Evolutionary conservation across 92 coral and sea anemone species (phyloP).

Genomic region (Palythoa heliodiscus): DNA sequence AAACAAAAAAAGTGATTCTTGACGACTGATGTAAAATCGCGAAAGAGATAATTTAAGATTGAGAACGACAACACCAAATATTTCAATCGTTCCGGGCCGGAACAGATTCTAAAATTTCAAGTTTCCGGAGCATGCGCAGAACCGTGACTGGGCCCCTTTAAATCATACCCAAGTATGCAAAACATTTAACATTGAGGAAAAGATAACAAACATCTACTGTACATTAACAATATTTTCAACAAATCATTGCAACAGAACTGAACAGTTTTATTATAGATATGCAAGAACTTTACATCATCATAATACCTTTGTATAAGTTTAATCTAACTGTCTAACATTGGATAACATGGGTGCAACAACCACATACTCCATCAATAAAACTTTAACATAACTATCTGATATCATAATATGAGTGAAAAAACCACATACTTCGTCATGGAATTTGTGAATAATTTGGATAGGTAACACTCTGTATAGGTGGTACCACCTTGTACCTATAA

Average conservation of each 20-base stretch:
- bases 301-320: constrained; percentile 14
- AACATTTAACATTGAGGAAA: constrained; percentile 16
- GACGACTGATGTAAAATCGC: no score
- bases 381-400: constrained; percentile 29
- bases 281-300: constrained; percentile 27
- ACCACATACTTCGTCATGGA: constrained; percentile 16
- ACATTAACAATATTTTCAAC: constrained; percentile 8
- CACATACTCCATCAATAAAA: constrained; percentile 28
- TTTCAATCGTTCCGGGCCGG: no score
- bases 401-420: constrained; percentile 12
- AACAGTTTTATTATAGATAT: constrained; percentile 17
- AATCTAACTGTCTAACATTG: constrained; percentile 27
- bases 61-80: no score
- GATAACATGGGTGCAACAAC: constrained; percentile 27
- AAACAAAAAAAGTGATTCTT: no score
- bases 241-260: constrained; percentile 7
- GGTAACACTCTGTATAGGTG: constrained; percentile 7
- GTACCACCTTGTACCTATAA: neutral
- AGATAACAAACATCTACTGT: constrained; percentile 10
- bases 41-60: no score
- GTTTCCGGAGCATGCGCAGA: no score
- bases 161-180: constrained; percentile 8
- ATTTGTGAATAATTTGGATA: constrained; percentile 8
- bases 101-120: no score
- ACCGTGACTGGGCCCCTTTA: no score